Evolutionary conservation across 1,140 invertebrate species (phyloP).

Genomic region (Procambarus virginalis): DNA sequence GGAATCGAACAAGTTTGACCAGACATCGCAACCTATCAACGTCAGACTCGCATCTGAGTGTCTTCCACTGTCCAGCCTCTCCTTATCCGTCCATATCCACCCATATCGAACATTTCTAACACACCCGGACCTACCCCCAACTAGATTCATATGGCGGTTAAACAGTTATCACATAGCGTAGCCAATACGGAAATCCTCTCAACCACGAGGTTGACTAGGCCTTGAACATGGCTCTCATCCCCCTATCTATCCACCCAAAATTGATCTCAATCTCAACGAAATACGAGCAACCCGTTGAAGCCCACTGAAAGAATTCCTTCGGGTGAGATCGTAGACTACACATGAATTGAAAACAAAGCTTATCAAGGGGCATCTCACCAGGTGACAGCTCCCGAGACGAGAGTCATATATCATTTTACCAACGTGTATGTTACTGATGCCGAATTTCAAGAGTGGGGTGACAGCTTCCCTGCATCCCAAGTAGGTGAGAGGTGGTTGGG

Average conservation of each 20-base stretch:
- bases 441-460: constrained; percentile 36
- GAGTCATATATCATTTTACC: constrained; percentile 25
- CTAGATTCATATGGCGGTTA: too few relatives aligned
- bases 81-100: too few relatives aligned
- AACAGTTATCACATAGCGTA: too few relatives aligned
- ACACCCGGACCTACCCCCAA: too few relatives aligned
- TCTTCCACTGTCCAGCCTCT: too few relatives aligned
- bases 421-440: constrained; percentile 38
- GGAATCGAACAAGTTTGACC: not conserved
- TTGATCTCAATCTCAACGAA: not conserved
- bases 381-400: not conserved
- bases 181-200: too few relatives aligned
- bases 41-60: too few relatives aligned
- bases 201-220: too few relatives aligned
- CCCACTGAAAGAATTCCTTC: not conserved
- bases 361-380: constrained; percentile 15
- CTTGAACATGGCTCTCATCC: too few relatives aligned
- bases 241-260: too few relatives aligned
- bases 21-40: too few relatives aligned
- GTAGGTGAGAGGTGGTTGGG: not conserved
- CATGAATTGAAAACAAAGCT: constrained; percentile 24
- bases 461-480: constrained; percentile 28
- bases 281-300: not conserved
- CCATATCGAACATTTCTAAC: too few relatives aligned
- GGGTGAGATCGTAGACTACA: not conserved